phyloP scores from a whole-genome alignment of 2,888 invertebrate species.

The Pristionchus entomophagus region DNA sequence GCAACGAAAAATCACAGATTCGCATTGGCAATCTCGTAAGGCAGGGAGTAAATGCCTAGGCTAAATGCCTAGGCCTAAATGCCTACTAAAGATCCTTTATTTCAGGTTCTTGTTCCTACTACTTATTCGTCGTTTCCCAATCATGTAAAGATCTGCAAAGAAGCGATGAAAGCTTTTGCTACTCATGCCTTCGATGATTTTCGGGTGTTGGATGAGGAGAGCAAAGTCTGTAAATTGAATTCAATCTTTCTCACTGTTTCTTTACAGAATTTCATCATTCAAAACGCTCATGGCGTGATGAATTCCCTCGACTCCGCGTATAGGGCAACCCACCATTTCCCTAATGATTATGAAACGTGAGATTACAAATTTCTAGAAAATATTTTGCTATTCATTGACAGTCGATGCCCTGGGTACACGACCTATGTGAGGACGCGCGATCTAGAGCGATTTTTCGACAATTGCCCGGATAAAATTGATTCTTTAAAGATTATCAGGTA shows the following conservation, averaged over 20 bases:
- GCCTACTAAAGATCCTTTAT: no score
- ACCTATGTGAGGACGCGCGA: background rate
- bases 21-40: background rate
- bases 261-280: background rate
- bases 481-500: background rate
- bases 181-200: background rate
- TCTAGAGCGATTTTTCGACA: background rate
- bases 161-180: background rate
- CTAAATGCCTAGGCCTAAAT: no score
- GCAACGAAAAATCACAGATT: background rate
- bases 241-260: no score
- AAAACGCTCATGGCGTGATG: background rate
- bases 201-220: background rate
- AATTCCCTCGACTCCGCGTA: background rate
- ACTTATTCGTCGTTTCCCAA: background rate
- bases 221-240: background rate
- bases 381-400: background rate
- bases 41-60: no score
- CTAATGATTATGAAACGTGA: background rate
- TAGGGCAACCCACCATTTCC: background rate
- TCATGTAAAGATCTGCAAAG: background rate
- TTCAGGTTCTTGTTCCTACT: background rate
- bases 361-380: background rate
- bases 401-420: background rate
- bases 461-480: background rate